Base-by-base conservation (phyloP, 2,797 vertebrate genomes). In the Natrix natrix region DNA sequence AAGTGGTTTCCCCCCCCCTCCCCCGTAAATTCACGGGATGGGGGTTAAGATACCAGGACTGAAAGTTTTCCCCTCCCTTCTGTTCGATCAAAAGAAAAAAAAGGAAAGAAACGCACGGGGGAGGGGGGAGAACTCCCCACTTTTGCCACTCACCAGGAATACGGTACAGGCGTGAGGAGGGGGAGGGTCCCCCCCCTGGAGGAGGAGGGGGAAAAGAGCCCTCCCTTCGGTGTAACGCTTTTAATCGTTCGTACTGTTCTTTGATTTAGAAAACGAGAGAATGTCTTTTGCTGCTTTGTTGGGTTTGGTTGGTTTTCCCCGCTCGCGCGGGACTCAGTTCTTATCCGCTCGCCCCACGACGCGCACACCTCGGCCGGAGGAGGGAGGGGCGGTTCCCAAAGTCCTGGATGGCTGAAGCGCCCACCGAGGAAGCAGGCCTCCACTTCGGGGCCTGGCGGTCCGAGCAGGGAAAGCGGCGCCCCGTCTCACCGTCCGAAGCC, bases 101-200 rank as follows among this genome's bases (percentile, higher is more conserved):
- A 37, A 37, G 10, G 11, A 57, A 88, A 55, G 8, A 54, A 43
- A 78, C 37, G 16, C 37, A 43, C 17, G 69, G 55, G 13, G 54
- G 7, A 2, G 12, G 26, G 0, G 90, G 93, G 12, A 16, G n/a
- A 93, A 88, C 90, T 1, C 89, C 54, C 88, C 56, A 88, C 90
- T 93, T 94, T 86, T 88, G 86, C 5, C 94, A 95, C 95, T 95
- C 91, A 88, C 95, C 93, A 91, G 93, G 95, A 93, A 93, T 89
- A 95, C 74, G 86, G 91, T 93, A 91, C 91, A 95, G 91, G 92
- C 93, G 87, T 52, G 24, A 61, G 66, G 61, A 13, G 4, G 26
- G 24, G 26, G 24, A 28, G 11, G 61, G 57, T 20, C 20, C 16
- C 4, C 16, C 4, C 32, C 28, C 52, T 3, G 17, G 20, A 59